Conservation (phyloP, 2,113 vertebrate genomes). For the Cyprinus carpio region DNA sequence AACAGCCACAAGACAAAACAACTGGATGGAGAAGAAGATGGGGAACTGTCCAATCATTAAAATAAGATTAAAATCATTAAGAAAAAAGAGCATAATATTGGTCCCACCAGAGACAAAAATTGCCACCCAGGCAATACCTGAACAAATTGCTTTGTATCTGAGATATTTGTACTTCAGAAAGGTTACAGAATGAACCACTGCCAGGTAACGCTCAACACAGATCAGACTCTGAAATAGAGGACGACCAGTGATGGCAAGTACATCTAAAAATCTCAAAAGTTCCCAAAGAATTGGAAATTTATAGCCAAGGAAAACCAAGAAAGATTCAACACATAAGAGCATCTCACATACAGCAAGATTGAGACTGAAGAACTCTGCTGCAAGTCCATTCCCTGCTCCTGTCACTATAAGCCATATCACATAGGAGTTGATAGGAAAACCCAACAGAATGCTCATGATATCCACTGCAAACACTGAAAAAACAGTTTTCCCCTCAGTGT, state of each 20-base stretch:
- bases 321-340: not conserved
- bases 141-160: not conserved
- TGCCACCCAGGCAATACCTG: not conserved
- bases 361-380: conserved; percentile 17
- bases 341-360: conserved; percentile 42
- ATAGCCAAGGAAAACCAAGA: too few relatives aligned
- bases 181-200: conserved; percentile 13
- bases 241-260: not conserved
- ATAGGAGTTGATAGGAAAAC: conserved; percentile 32
- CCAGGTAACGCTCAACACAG: conserved; percentile 8
- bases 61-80: not conserved
- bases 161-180: conserved; percentile 3
- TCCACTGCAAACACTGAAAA: not conserved
- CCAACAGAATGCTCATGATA: not conserved
- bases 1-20: not conserved
- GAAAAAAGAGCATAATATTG: not conserved
- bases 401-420: conserved; percentile 47
- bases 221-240: conserved; percentile 19
- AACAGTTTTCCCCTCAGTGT: not conserved
- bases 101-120: not conserved
- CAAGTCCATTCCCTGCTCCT: conserved; percentile 28
- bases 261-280: not conserved
- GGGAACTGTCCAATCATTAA: not conserved
- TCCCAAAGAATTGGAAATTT: not conserved
- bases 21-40: not conserved